Conservation (phyloP, 2,888 invertebrate species). For the Sceliomorpha sp. region DNA sequence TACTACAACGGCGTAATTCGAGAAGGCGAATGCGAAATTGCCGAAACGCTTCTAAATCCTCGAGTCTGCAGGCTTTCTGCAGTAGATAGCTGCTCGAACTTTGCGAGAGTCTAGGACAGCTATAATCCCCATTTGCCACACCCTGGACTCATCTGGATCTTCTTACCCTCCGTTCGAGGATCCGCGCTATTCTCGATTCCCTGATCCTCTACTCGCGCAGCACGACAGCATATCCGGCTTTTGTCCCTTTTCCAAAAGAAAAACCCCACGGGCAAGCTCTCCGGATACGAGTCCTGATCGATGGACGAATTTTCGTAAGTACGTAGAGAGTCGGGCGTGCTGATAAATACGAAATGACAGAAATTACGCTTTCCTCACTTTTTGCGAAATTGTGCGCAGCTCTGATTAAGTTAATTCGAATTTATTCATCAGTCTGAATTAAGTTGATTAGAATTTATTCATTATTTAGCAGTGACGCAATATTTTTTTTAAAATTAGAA, state of each 20-base stretch:
- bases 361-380: neutral
- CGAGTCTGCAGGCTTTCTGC: slow-evolving; percentile 21
- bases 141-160: slow-evolving; percentile 56
- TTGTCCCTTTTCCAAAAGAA: slow-evolving; percentile 49
- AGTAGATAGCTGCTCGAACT: slow-evolving; percentile 30
- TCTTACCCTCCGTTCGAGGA: slow-evolving; percentile 44
- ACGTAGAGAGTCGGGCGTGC: slow-evolving; percentile 14
- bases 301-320: slow-evolving; percentile 51
- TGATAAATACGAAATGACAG: no score
- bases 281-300: slow-evolving; percentile 44
- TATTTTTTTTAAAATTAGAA: no score
- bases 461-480: no score
- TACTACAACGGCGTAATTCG: slow-evolving; percentile 8
- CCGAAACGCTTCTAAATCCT: slow-evolving; percentile 27
- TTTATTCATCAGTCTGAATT: no score
- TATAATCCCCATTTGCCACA: slow-evolving; percentile 55
- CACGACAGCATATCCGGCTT: slow-evolving; percentile 48
- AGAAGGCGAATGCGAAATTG: slow-evolving; percentile 17
- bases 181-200: slow-evolving; percentile 42
- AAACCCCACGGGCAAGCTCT: slow-evolving; percentile 42
- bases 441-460: no score
- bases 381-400: no score
- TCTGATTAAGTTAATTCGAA: no score
- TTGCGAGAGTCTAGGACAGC: slow-evolving; percentile 46
- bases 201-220: slow-evolving; percentile 42